Evolutionary conservation across 2,797 vertebrate species (phyloP).

Genomic region (Urophycis tenuis): DNA sequence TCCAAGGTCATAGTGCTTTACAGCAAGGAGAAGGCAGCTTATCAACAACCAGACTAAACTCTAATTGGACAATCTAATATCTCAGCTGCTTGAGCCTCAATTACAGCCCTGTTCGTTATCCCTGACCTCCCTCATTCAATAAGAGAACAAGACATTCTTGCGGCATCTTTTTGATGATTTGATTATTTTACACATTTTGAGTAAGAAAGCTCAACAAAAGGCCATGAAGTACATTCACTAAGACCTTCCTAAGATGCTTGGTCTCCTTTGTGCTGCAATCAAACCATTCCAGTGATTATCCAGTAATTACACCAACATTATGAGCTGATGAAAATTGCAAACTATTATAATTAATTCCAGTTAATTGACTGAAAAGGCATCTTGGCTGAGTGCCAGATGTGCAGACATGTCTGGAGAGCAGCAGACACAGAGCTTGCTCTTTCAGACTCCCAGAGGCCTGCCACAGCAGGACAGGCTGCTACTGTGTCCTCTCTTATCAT

Average conservation of each 20-base stretch:
- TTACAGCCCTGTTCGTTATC: slow-evolving; percentile 47
- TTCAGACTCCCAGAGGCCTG: slow-evolving; percentile 1
- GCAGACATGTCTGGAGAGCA: slow-evolving; percentile 50
- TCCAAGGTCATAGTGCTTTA: slow-evolving; percentile 52
- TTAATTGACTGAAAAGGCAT: slow-evolving; percentile 54
- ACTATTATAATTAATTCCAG: slow-evolving; percentile 64
- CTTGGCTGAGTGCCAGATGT: slow-evolving; percentile 58
- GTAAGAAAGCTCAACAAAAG: slow-evolving; percentile 33
- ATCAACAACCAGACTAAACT: slow-evolving; percentile 42
- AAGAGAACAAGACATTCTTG: slow-evolving; percentile 43
- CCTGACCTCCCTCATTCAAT: slow-evolving; percentile 59
- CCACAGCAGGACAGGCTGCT: slow-evolving; percentile 32
- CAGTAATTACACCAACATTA: slow-evolving; percentile 62
- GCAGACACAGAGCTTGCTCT: not conserved
- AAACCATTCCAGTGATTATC: slow-evolving; percentile 50
- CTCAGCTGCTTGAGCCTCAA: slow-evolving; percentile 42
- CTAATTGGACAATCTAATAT: slow-evolving; percentile 53
- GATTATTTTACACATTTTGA: slow-evolving; percentile 33
- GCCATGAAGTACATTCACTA: slow-evolving; percentile 30
- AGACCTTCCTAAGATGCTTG: slow-evolving; percentile 47
- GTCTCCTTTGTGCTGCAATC: slow-evolving; percentile 42
- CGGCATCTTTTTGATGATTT: slow-evolving; percentile 26
- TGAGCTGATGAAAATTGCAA: slow-evolving; percentile 58
- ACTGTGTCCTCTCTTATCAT: slow-evolving; percentile 26
- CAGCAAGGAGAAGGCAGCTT: slow-evolving; percentile 36